Percentiles rank a stretch among this genome's conserved stretches.
Evolutionary conservation across 2,797 vertebrate genomes (phyloP).

Genomic region (Paguma larvata): DNA sequence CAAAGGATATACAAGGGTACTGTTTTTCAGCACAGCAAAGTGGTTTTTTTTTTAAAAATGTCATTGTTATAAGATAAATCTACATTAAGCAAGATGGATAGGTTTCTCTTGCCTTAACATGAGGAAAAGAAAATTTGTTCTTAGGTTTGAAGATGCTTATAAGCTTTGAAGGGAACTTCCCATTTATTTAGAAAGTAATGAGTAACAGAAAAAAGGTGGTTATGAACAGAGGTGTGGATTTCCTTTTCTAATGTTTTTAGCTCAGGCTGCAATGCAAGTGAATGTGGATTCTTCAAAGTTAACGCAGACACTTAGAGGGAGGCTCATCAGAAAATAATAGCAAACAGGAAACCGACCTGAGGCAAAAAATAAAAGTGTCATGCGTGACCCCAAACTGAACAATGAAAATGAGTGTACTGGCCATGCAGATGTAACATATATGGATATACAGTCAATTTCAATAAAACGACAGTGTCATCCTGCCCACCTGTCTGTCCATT

Average conservation of each 20-base stretch:
- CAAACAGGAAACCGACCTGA: conserved; percentile 35
- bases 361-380: not conserved
- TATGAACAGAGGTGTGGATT: not conserved
- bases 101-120: conserved; percentile 40
- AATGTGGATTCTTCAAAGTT: conserved; percentile 27
- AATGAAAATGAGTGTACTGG: not conserved
- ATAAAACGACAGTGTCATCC: not conserved
- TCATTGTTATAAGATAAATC: conserved; percentile 25
- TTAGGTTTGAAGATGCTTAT: not conserved
- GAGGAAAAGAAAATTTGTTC: conserved; percentile 44
- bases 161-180: conserved; percentile 38
- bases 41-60: not conserved
- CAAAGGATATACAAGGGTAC: not conserved
- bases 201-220: not conserved
- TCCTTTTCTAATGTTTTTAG: conserved; percentile 30
- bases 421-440: not conserved
- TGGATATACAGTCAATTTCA: not conserved
- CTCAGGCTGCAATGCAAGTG: not conserved
- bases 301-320: not conserved
- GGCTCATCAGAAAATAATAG: not conserved
- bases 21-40: not conserved
- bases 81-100: conserved; percentile 27
- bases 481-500: not conserved
- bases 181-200: conserved; percentile 57
- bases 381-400: not conserved